Evolutionary conservation across 1,140 invertebrate species (phyloP), one percentile per base, ranked within the genome.

Genomic region (Apis florea): DNA sequence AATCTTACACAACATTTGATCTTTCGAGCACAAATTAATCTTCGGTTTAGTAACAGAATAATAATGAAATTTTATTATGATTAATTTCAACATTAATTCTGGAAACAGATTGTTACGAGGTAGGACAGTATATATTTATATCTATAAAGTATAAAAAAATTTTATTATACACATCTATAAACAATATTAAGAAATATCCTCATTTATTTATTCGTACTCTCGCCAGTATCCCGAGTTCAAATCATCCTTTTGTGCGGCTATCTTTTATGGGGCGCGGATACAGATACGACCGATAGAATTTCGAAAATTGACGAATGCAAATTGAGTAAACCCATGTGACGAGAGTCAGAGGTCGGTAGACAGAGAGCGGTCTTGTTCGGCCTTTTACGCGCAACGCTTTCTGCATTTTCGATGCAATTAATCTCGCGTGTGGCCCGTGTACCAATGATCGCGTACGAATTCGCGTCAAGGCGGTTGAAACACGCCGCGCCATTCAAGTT

Each of bases 321-420:
- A 70, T 19, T 8, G 24, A 11, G n/a, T 9, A 54, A 71, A 31
- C 19, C 12, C 13, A 24, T 59, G 13, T 26, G 19, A 59, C 59
- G 70, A n/a, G n/a, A 12, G 56, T 49, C 61, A 68, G 69, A 3
- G 26, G 49, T 3, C 21, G 51, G n/a, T 40, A 40, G 31, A 58
- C 19, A 64, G 47, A 63, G 51, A 15, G n/a, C 15, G 53, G 31
- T 51, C 76, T 73, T 77, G 47, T 83, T 80, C 10, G 31, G 31
- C n/a, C 21, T 79, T 21, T 74, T 54, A 53, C 47, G 61, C 15
- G 59, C 59, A 71, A 76, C 21, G 31, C 63, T 77, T 68, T 61
- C 24, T 61, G 54, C 68, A 83, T 53, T 64, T 76, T 74, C 76
- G 66, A 75, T 58, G 61, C 83, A 74, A 83, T 83, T 80, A 80